These are phyloP conservation scores for pig (Sus scrofa) DNA, from an alignment of 2,113 vertebrate genomes.

Conservation along the genomic window DNA sequence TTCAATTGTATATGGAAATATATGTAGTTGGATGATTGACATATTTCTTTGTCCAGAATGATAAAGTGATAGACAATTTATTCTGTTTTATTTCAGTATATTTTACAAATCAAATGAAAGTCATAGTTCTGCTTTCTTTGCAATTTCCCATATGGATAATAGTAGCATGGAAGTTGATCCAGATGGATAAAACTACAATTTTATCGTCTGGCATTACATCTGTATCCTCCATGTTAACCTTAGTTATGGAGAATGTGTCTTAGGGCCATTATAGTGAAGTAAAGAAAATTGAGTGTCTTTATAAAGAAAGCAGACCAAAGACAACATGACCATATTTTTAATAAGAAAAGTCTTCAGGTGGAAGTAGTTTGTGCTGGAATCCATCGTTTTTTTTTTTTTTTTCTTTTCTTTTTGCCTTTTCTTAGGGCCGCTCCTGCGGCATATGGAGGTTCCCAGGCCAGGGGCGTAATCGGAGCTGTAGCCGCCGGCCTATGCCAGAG, in stretches of 20 bases:
- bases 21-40: constrained; percentile 27
- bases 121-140: constrained; percentile 61
- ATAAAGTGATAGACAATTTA: constrained; percentile 60
- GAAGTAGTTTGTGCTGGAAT: background rate
- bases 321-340: constrained; percentile 26
- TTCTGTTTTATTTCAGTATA: constrained; percentile 46
- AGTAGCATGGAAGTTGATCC: background rate
- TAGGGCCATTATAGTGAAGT: background rate
- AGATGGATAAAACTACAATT: background rate
- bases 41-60: constrained; percentile 64
- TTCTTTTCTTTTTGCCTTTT: too few species aligned
- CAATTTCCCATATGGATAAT: background rate
- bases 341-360: constrained; percentile 44
- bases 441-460: too few species aligned
- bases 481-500: too few species aligned
- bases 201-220: background rate
- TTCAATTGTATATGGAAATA: constrained; percentile 19
- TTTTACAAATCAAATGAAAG: constrained; percentile 52
- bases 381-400: too few species aligned
- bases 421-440: too few species aligned
- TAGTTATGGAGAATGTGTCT: constrained; percentile 43
- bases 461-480: too few species aligned
- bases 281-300: background rate
- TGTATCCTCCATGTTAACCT: background rate
- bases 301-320: constrained; percentile 7